These are phyloP conservation scores for Sympetrum striolatum DNA, from an alignment of 2,888 invertebrate genomes.

Conservation along the genomic window DNA sequence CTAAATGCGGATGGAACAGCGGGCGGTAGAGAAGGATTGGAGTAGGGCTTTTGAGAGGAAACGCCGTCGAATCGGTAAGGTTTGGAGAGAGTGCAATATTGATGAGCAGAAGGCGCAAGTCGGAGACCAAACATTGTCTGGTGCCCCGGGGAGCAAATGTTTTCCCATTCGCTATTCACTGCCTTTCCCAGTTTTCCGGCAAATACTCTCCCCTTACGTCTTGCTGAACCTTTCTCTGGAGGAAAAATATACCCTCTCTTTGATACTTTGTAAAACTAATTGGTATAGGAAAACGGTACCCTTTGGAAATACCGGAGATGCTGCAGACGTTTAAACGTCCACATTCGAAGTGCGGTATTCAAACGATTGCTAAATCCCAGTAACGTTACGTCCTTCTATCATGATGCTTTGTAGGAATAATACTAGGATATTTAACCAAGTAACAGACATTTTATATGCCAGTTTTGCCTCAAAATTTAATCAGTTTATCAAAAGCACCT, in stretches of 20 bases:
- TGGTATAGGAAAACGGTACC: neutral
- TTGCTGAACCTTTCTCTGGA: neutral
- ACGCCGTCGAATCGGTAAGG: neutral
- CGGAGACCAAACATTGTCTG: neutral
- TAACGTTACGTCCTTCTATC: no score
- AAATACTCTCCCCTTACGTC: neutral
- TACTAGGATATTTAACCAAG: no score
- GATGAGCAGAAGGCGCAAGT: neutral
- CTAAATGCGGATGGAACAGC: conserved; percentile 1
- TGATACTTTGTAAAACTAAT: neutral
- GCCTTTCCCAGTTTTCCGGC: neutral
- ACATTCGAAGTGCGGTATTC: no score
- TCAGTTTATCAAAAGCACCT: no score
- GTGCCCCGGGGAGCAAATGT: neutral
- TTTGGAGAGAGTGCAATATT: neutral
- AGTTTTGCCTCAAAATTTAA: no score
- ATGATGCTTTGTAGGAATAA: no score
- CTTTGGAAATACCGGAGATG: no score
- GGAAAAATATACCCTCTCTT: neutral
- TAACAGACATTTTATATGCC: no score
- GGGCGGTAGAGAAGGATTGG: neutral
- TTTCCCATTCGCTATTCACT: neutral
- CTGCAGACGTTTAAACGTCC: no score
- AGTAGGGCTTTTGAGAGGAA: neutral
- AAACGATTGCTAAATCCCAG: no score